Percentiles rank a stretch among this genome's conserved stretches.
These are phyloP conservation scores for Rhincodon typus DNA, from an alignment of 2,797 vertebrate species.

Conservation along the genomic window DNA sequence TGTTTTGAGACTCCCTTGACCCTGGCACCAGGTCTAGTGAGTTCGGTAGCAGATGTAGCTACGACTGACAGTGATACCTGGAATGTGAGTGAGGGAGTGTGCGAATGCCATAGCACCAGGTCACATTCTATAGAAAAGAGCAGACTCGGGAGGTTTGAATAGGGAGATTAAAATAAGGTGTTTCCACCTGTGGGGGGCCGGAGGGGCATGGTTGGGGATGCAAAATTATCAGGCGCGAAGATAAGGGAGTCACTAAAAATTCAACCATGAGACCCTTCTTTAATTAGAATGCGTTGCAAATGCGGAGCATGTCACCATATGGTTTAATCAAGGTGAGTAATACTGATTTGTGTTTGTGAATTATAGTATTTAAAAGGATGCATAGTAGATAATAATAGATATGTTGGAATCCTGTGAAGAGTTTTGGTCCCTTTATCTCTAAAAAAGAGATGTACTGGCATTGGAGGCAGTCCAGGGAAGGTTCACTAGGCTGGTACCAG, in stretches of 20 bases:
- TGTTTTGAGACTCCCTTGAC: no score
- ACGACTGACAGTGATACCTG: background rate
- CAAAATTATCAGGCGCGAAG: background rate
- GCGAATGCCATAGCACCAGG: background rate
- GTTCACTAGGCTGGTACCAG: no score
- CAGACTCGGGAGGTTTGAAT: background rate
- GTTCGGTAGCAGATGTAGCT: background rate
- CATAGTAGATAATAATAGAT: no score
- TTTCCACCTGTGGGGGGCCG: background rate
- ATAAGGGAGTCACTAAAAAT: background rate
- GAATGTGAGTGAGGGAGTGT: background rate
- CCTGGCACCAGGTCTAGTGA: no score
- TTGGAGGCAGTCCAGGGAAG: no score
- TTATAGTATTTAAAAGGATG: background rate
- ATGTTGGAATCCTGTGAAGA: no score
- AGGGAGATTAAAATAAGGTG: background rate
- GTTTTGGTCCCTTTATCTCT: no score
- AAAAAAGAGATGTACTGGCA: no score
- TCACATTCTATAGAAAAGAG: background rate
- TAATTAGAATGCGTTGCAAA: background rate
- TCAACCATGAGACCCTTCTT: background rate
- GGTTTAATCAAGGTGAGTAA: background rate
- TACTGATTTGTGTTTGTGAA: no score
- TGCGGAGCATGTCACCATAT: background rate
- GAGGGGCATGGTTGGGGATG: no score